phyloP scores from a whole-genome alignment of 2,113 vertebrate species.

The Hydrochoerus hydrochaeris region DNA sequence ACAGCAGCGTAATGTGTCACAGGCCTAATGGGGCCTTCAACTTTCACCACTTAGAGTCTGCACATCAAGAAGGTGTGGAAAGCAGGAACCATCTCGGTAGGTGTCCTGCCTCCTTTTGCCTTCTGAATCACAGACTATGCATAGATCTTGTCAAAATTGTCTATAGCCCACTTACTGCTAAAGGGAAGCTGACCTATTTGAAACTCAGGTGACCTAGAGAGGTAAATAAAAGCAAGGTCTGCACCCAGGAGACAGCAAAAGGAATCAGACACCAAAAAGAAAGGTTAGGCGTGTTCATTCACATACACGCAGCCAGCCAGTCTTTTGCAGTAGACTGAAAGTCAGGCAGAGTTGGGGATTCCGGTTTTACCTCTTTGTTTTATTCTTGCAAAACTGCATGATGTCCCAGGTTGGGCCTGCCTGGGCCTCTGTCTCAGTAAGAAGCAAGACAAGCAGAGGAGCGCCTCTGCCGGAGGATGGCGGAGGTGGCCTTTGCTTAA shows the following conservation, averaged over 20 bases:
- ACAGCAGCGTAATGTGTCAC: not conserved
- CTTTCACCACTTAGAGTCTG: not conserved
- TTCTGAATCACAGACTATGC: slow-evolving; percentile 32
- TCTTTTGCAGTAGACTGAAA: not conserved
- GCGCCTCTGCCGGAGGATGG: not conserved
- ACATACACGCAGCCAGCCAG: not conserved
- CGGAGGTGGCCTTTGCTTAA: not conserved
- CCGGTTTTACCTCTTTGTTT: not conserved
- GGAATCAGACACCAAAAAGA: not conserved
- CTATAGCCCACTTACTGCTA: not conserved
- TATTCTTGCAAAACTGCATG: not conserved
- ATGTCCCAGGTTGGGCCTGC: not conserved
- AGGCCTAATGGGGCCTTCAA: not conserved
- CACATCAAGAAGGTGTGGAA: not conserved
- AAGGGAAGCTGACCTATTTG: not conserved
- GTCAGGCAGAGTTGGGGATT: not conserved
- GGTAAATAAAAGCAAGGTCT: not conserved
- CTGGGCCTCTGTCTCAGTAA: not conserved
- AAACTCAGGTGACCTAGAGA: not conserved
- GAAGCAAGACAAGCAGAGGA: not conserved
- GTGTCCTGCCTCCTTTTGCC: not conserved
- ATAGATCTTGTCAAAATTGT: not conserved
- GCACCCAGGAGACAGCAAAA: not conserved
- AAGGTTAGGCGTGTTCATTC: not conserved
- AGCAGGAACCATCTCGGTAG: not conserved